These are phyloP conservation scores for Atethmia centrago DNA, from an alignment of 2,888 invertebrate species.

Conservation along the genomic window DNA sequence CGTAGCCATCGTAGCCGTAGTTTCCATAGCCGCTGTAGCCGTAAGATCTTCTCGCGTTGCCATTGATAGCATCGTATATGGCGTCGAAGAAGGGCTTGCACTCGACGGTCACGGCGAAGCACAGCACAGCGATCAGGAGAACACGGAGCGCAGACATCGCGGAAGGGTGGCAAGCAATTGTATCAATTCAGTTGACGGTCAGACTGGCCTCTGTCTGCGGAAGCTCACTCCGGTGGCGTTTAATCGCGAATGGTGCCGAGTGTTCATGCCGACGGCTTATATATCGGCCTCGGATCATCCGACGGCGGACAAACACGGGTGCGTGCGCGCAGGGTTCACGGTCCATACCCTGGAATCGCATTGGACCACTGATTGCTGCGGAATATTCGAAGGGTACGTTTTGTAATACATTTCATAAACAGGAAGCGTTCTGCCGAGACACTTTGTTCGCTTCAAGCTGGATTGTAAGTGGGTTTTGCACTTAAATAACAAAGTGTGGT, in stretches of 20 bases:
- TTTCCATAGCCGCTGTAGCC: constrained; percentile 80
- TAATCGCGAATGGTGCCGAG: constrained; percentile 89
- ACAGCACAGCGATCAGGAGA: constrained; percentile 72
- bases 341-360: constrained; percentile 86
- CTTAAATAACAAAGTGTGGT: constrained; percentile 62
- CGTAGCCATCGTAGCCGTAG: constrained; percentile 74
- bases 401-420: constrained; percentile 75
- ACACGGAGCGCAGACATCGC: constrained; percentile 81
- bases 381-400: constrained; percentile 78
- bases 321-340: constrained; percentile 87
- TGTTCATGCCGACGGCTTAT: constrained; percentile 84
- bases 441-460: constrained; percentile 68
- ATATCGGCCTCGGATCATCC: constrained; percentile 90
- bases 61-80: constrained; percentile 85
- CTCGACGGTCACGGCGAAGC: constrained; percentile 70
- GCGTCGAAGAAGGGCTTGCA: constrained; percentile 87
- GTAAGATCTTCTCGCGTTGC: constrained; percentile 83
- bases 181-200: constrained; percentile 86
- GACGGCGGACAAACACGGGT: constrained; percentile 82
- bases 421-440: constrained; percentile 72
- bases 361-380: constrained; percentile 76
- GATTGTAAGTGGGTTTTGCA: constrained; percentile 67
- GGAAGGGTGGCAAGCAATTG: constrained; percentile 86
- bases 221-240: constrained; percentile 85
- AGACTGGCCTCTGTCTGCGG: constrained; percentile 84